These are phyloP conservation scores for Aethes cnicana DNA, from an alignment of 2,888 invertebrate species.

Conservation along the genomic window DNA sequence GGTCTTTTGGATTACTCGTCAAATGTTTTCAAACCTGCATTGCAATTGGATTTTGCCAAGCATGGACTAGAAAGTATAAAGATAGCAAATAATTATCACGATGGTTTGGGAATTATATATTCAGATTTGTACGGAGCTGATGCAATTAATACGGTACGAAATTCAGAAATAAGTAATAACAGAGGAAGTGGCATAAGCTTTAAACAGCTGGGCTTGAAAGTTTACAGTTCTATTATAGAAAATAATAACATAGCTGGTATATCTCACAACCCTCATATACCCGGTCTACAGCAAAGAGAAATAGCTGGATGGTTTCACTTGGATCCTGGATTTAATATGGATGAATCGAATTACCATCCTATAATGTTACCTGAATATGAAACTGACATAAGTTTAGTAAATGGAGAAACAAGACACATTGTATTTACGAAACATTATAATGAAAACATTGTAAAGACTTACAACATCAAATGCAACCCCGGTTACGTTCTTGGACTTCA, in stretches of 20 bases:
- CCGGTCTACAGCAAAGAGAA: constrained; percentile 92
- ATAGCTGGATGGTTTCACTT: constrained; percentile 95
- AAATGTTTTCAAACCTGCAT: constrained; percentile 92
- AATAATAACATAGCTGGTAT: constrained; percentile 94
- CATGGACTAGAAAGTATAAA: constrained; percentile 92
- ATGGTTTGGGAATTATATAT: constrained; percentile 96
- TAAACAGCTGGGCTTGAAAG: constrained; percentile 92
- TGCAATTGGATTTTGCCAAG: constrained; percentile 93
- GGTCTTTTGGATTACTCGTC: constrained; percentile 96
- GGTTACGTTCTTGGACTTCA: constrained; percentile 94
- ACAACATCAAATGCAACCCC: constrained; percentile 87
- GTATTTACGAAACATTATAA: constrained; percentile 86
- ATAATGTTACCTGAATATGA: constrained; percentile 87
- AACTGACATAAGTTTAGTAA: constrained; percentile 84
- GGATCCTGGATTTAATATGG: constrained; percentile 84
- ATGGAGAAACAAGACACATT: constrained; percentile 90
- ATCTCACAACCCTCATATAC: constrained; percentile 94
- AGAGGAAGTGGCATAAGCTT: constrained; percentile 94
- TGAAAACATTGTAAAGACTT: constrained; percentile 80
- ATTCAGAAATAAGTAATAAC: constrained; percentile 92
- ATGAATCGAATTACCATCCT: constrained; percentile 88
- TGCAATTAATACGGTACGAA: constrained; percentile 89
- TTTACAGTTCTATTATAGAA: constrained; percentile 89
- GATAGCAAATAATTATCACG: constrained; percentile 92
- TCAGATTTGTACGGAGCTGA: constrained; percentile 95